Evolutionary conservation across 1,140 invertebrate genomes (phyloP).

Genomic region (Drosophila ironensis): DNA sequence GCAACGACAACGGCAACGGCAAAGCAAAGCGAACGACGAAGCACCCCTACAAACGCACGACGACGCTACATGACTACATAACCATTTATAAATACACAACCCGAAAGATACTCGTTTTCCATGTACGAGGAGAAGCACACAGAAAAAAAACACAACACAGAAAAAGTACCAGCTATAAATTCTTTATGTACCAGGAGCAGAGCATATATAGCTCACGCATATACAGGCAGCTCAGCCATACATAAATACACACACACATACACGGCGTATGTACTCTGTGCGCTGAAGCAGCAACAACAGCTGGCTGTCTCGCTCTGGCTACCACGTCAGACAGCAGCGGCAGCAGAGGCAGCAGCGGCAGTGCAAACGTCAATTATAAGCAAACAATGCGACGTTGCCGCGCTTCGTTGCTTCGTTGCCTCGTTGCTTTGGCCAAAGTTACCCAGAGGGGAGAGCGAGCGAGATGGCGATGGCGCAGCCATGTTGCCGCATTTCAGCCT

Average conservation of each 20-base stretch:
- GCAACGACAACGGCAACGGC: too few relatives aligned
- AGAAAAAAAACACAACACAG: background rate
- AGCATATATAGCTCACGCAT: constrained; percentile 63
- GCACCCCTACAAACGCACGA: constrained; percentile 44
- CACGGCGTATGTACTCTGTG: constrained; percentile 45
- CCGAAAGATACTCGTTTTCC: constrained; percentile 71
- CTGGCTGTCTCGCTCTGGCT: constrained; percentile 55
- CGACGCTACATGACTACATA: constrained; percentile 59
- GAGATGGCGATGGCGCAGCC: constrained; percentile 5
- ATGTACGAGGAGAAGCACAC: constrained; percentile 42
- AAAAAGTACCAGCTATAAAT: constrained; percentile 77
- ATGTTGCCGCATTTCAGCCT: constrained; percentile 43
- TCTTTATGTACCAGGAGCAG: constrained; percentile 62
- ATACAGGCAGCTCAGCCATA: too few relatives aligned
- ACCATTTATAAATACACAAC: constrained; percentile 67
- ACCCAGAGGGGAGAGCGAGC: constrained; percentile 2
- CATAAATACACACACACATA: background rate
- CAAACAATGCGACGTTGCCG: constrained; percentile 67
- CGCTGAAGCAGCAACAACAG: constrained; percentile 71
- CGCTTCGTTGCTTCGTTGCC: too few relatives aligned
- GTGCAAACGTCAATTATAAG: constrained; percentile 79
- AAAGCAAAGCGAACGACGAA: too few relatives aligned
- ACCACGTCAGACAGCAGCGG: constrained; percentile 67
- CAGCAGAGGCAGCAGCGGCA: constrained; percentile 62
- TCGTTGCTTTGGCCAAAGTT: background rate